Base-by-base conservation (phyloP, 2,113 vertebrate genomes). In the Aphelocoma coerulescens region DNA sequence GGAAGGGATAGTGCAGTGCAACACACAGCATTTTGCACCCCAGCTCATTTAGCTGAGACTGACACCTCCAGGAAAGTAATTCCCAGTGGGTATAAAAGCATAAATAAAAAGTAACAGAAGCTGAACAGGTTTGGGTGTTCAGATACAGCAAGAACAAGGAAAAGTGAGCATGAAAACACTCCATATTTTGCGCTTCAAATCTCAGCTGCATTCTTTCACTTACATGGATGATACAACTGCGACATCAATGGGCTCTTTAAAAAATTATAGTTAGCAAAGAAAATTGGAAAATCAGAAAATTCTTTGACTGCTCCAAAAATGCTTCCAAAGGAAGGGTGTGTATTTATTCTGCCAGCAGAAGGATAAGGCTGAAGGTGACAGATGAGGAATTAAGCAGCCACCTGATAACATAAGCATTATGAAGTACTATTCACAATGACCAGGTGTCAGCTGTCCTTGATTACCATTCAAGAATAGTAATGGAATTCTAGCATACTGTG, bases 271-370 rank as follows among this genome's bases (percentile, higher is more conserved):
- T 19, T 17, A 21, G 18, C 16, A 69, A 69, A 78, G 44, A 87
- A 73, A 57, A 91, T 37, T 5, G 23, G 48, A 57, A 86, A 78
- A 43, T 1, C 52, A 59, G 39, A 77, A 54, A 91, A 81, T 19
- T 63, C 13, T 74, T 26, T 59, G 44, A 35, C 59, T 84, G 26
- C 58, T 71, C 48, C 71, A 88, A 85, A 88, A 74, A 80, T 27
- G 21, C 23, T 75, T 84, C 43, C 59, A 52, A 35, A 72, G 39
- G 68, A 54, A 92, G 12, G 23, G 24, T 49, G 30, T 81, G 24
- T 58, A 43, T 95, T 93, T 92, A 77, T 72, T 91, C 62, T 89
- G 41, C 61, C 66, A 93, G 49, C 35, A 61, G 41, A 30, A 72
- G 80, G 41, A 75, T 87, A 94, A 87, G 44, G 76, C 58, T 10